These are phyloP conservation scores for Thumatha senex DNA, from an alignment of 2,888 invertebrate species.

Conservation along the genomic window DNA sequence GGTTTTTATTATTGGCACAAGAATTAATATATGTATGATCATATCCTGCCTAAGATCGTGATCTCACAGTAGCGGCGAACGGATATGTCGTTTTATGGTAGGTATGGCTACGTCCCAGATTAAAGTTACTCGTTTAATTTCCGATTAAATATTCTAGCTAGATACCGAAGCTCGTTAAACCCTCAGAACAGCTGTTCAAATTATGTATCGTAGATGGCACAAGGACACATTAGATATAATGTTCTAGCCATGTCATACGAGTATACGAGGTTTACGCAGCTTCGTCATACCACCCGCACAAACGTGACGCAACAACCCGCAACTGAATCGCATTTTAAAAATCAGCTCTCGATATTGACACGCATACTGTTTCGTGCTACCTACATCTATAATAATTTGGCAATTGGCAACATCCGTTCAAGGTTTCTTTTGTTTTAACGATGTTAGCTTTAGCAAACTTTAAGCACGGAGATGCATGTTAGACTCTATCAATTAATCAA, in stretches of 20 bases:
- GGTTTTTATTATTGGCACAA: constrained; percentile 22
- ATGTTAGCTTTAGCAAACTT: constrained; percentile 37
- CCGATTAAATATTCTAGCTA: constrained; percentile 20
- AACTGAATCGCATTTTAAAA: constrained; percentile 45
- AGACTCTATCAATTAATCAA: constrained; percentile 9
- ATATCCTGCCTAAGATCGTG: constrained; percentile 47
- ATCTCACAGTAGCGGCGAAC: constrained; percentile 37
- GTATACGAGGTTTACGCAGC: constrained; percentile 15
- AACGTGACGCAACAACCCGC: constrained; percentile 45
- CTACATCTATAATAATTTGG: constrained; percentile 54
- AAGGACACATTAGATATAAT: constrained; percentile 9
- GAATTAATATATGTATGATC: constrained; percentile 25
- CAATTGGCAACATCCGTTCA: constrained; percentile 56
- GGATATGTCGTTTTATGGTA: constrained; percentile 41
- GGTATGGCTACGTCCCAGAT: constrained; percentile 35
- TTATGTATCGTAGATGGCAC: constrained; percentile 11
- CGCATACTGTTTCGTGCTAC: constrained; percentile 47
- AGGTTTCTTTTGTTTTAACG: constrained; percentile 58
- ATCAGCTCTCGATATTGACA: constrained; percentile 45
- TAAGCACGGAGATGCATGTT: constrained; percentile 26
- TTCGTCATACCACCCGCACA: constrained; percentile 18
- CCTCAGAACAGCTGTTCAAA: constrained; percentile 8
- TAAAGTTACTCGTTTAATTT: constrained; percentile 17
- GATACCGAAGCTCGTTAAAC: constrained; percentile 1
- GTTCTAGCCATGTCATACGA: constrained; percentile 6